Evolutionary conservation across 2,113 vertebrate genomes (phyloP), one percentile per base, ranked within the genome.

Genomic region (Proterorhinus semilunaris): DNA sequence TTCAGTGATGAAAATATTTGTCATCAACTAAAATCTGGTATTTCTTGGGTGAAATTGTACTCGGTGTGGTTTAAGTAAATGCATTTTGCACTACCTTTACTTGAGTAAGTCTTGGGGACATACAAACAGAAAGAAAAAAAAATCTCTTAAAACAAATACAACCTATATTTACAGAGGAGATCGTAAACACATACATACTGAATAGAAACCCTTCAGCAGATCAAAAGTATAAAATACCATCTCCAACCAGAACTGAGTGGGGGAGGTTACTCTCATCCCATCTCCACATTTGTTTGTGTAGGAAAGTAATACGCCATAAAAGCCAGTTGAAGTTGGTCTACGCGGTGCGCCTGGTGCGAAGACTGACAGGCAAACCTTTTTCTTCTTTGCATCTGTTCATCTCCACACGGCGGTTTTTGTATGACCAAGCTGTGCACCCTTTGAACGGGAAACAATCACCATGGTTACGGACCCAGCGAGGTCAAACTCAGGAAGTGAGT

Each of bases 391-490:
- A 36, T 36, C 74, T 51, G 48, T 76, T 79, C 71, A 69, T 66
- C 36, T 72, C 67, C 65, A 63, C 45, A 65, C 43, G 13, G 11
- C 62, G 12, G 57, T 73, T 76, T 77, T 71, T 80, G 48, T 78
- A 66, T 83, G 65, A 73, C 68, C 75, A 71, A 74, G 71, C 21
- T 55, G 51, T 46, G 43, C 83, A 86, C 59, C 76, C 68, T 74
- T 46, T 7, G 48, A 70, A 67, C 73, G 21, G 74, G 76, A 81
- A 79, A 88, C 68, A 36, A 88, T 91, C 93, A 86, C 93, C 71
- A 81, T 91, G 93, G 93, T 83, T 90, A 91, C 91, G 65, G 86
- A 87, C 87, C 80, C 86, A 83, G 76, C 79, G 70, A 89, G 88
- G 89, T 92, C 91, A 92, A 86, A 81, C 88, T 62, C 78, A 92